phyloP scores from a whole-genome alignment of 2,113 vertebrate species.

The Oncorhynchus gorbuscha region DNA sequence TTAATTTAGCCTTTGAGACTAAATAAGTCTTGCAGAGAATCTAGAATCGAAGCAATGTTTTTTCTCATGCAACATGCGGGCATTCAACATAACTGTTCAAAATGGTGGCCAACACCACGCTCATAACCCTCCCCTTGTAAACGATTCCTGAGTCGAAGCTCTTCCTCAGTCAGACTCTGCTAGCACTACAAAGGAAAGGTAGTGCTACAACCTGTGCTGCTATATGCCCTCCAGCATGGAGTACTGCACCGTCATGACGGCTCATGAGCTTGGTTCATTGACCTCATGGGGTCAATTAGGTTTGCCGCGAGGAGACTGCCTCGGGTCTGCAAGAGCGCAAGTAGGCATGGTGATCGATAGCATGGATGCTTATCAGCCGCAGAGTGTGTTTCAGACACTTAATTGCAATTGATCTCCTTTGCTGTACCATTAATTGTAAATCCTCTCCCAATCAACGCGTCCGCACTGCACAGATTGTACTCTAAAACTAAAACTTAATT shows the following conservation, averaged over 20 bases:
- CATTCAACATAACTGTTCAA: no score
- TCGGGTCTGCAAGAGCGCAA: constrained; percentile 39
- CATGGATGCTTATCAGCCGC: constrained; percentile 67
- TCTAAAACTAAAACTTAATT: constrained; percentile 64
- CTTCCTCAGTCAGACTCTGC: not conserved
- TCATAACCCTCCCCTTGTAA: not conserved
- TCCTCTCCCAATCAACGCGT: constrained; percentile 59
- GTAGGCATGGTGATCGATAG: constrained; percentile 65
- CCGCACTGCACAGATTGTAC: constrained; percentile 38
- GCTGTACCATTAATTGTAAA: constrained; percentile 72
- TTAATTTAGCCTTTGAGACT: no score
- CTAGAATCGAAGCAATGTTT: no score
- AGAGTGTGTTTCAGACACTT: constrained; percentile 66
- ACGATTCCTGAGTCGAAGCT: not conserved
- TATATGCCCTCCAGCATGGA: no score
- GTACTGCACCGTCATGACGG: constrained; percentile 22
- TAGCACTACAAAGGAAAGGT: not conserved
- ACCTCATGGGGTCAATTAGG: constrained; percentile 64
- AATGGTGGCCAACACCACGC: no score
- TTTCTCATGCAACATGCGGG: no score
- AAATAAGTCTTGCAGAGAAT: no score
- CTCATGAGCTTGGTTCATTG: constrained; percentile 55
- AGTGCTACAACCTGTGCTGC: no score
- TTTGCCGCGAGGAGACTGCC: constrained; percentile 48
- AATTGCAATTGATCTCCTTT: constrained; percentile 75